phyloP scores from a whole-genome alignment of 2,888 invertebrate species.

The Disparrhopalites patrizii region DNA sequence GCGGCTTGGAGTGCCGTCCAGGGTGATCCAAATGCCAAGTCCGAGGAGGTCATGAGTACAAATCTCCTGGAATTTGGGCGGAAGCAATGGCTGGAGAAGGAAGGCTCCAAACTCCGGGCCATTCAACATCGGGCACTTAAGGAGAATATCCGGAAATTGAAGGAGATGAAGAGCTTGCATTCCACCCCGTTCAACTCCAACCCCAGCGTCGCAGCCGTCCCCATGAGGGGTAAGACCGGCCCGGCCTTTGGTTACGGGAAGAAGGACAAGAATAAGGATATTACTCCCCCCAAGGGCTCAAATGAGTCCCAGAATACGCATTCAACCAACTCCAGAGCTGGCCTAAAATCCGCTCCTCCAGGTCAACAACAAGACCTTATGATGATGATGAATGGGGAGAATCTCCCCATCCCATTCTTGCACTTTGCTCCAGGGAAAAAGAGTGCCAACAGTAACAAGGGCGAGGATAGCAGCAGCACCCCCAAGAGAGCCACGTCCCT shows the following conservation, averaged over 20 bases:
- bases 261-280: not conserved
- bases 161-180: not conserved
- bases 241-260: not conserved
- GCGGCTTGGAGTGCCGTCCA: constrained; percentile 21
- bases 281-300: not conserved
- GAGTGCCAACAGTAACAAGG: too few species aligned
- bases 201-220: not conserved
- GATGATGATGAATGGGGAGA: too few species aligned
- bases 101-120: constrained; percentile 9
- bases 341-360: not conserved
- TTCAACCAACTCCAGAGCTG: not conserved
- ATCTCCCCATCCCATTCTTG: too few species aligned
- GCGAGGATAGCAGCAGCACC: too few species aligned
- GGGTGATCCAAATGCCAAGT: not conserved
- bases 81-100: constrained; percentile 20
- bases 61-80: constrained; percentile 6
- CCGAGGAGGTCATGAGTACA: constrained; percentile 2
- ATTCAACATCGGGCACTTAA: constrained; percentile 18
- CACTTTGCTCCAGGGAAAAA: too few species aligned
- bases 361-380: not conserved
- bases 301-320: not conserved
- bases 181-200: not conserved
- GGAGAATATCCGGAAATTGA: constrained; percentile 16
- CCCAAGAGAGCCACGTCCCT: too few species aligned
- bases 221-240: not conserved